Conservation (phyloP, 1,140 invertebrate species). For the Hydropsyche tenuis region DNA sequence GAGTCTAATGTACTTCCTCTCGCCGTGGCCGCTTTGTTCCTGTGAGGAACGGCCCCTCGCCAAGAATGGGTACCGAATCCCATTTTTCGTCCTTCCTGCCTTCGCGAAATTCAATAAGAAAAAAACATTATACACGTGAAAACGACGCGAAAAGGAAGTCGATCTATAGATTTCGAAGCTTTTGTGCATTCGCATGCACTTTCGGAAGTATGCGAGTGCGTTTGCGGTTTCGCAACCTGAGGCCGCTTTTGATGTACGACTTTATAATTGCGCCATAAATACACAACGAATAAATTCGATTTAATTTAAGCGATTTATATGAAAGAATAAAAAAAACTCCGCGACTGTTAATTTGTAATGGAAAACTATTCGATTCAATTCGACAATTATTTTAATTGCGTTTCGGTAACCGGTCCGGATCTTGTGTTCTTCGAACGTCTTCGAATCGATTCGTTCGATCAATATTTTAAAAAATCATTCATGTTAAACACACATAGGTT, state of each 20-base stretch:
- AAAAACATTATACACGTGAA: slow-evolving; percentile 20
- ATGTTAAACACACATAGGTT: too few species aligned
- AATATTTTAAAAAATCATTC: too few species aligned
- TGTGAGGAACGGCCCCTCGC: slow-evolving; percentile 23
- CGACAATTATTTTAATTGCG: too few species aligned
- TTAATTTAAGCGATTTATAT: too few species aligned
- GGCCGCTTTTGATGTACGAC: not conserved
- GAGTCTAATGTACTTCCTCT: slow-evolving; percentile 47
- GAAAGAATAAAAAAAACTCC: too few species aligned
- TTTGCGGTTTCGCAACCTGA: slow-evolving; percentile 26
- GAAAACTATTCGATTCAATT: too few species aligned
- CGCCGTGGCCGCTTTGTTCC: slow-evolving; percentile 41
- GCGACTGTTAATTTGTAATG: too few species aligned
- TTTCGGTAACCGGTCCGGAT: too few species aligned
- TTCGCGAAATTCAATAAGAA: slow-evolving; percentile 33
- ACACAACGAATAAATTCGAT: too few species aligned
- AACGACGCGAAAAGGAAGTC: slow-evolving; percentile 42
- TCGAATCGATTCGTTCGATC: too few species aligned
- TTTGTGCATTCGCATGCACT: slow-evolving; percentile 35
- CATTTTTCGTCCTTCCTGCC: slow-evolving; percentile 44
- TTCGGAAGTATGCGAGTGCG: slow-evolving; percentile 20
- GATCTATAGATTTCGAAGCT: slow-evolving; percentile 30
- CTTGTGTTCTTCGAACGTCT: too few species aligned
- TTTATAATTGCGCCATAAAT: too few species aligned
- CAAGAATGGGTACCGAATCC: slow-evolving; percentile 26